These are phyloP conservation scores for Elaphurus davidianus DNA, from an alignment of 2,113 vertebrate genomes.

Conservation along the genomic window DNA sequence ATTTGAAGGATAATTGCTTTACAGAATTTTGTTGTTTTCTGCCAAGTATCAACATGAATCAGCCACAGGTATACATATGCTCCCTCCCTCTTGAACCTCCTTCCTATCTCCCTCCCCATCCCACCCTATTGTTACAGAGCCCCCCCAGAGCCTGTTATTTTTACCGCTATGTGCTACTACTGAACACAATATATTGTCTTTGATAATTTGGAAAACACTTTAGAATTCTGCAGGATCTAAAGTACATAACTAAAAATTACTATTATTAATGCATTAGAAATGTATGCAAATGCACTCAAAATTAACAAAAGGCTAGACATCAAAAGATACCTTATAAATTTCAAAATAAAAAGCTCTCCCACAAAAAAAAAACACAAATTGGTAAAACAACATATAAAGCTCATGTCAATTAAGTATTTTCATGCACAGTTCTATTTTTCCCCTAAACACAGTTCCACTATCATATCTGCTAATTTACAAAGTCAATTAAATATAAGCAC, in stretches of 20 bases:
- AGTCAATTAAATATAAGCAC: slow-evolving; percentile 8
- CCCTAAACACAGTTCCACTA: background rate
- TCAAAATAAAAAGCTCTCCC: background rate
- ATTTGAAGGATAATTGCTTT: background rate
- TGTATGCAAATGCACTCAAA: background rate
- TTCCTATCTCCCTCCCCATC: background rate
- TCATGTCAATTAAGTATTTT: background rate
- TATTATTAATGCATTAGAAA: background rate
- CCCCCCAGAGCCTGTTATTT: background rate
- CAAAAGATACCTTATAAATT: background rate
- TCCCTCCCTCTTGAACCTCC: background rate
- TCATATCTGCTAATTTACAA: background rate
- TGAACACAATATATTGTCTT: background rate
- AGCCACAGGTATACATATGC: background rate
- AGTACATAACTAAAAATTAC: background rate
- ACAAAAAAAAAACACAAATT: background rate
- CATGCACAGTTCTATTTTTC: background rate
- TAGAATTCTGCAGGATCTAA: background rate
- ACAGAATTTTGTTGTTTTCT: background rate
- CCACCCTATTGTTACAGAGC: background rate
- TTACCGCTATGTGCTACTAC: background rate
- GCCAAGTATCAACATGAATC: background rate
- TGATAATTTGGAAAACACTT: background rate
- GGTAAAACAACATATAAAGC: background rate
- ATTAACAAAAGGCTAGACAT: background rate